Evolutionary conservation across 2,113 vertebrate genomes (phyloP).

Genomic region (Hyperopisus bebe): DNA sequence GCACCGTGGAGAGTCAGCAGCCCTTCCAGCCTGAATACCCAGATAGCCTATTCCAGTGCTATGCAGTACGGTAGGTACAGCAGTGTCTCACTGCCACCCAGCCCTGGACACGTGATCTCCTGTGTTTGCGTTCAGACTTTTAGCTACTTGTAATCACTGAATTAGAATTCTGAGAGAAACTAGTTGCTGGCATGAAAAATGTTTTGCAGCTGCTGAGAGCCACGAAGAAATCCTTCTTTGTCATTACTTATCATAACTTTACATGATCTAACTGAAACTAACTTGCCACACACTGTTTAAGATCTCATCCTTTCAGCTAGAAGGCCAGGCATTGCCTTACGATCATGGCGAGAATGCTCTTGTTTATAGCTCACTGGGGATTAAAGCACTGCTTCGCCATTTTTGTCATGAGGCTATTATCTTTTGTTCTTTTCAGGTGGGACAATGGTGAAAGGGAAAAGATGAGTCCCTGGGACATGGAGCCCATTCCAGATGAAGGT

Average conservation of each 20-base stretch:
- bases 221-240: neutral
- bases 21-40: constrained; percentile 92
- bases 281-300: neutral
- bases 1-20: constrained; percentile 88
- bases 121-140: neutral
- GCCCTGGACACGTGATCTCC: neutral
- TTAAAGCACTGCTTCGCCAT: neutral
- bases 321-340: neutral
- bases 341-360: neutral
- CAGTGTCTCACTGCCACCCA: neutral
- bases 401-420: neutral
- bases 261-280: neutral
- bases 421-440: constrained; percentile 66
- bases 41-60: constrained; percentile 97
- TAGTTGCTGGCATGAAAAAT: neutral
- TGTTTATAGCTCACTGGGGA: neutral
- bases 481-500: constrained; percentile 94
- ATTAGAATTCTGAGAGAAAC: neutral
- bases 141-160: neutral
- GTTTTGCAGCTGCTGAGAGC: neutral
- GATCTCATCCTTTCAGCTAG: neutral
- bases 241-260: neutral
- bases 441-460: constrained; percentile 93
- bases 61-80: constrained; percentile 81
- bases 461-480: constrained; percentile 99